Conservation (phyloP, 2,797 vertebrate species). For the Pipistrellus pygmaeus region DNA sequence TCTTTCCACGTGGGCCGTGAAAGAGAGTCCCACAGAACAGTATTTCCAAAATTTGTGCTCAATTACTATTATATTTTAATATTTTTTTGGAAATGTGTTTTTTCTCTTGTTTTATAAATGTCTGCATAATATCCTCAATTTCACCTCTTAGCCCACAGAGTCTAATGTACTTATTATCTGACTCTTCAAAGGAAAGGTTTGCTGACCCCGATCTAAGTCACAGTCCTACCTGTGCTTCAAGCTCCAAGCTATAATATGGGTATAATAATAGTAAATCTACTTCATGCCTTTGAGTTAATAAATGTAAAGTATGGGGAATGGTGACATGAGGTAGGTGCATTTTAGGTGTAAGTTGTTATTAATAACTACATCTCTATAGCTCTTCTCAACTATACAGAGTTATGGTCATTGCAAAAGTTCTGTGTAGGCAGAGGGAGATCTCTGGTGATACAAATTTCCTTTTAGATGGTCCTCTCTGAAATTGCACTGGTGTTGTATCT, state of each 20-base stretch:
- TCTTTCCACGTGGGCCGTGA: no score
- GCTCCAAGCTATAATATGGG: background rate
- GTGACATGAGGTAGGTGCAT: background rate
- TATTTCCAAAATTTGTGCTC: background rate
- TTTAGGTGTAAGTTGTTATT: background rate
- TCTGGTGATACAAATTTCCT: conserved; percentile 2
- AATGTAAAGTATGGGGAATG: background rate
- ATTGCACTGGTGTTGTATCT: background rate
- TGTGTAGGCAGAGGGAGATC: background rate
- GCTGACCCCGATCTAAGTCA: background rate
- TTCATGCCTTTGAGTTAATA: background rate
- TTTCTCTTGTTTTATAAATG: background rate
- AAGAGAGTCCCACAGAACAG: background rate
- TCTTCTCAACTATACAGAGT: background rate
- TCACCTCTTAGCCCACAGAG: background rate
- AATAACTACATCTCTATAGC: background rate
- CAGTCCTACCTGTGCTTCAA: background rate
- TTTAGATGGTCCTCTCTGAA: background rate
- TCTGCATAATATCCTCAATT: background rate
- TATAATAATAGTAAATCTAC: background rate
- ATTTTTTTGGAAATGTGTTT: background rate
- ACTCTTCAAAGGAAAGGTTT: background rate
- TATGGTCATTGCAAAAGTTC: background rate
- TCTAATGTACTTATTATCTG: background rate
- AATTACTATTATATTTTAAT: background rate